These are phyloP conservation scores for Fukomys damarensis DNA, from an alignment of 2,113 vertebrate genomes.

Conservation along the genomic window DNA sequence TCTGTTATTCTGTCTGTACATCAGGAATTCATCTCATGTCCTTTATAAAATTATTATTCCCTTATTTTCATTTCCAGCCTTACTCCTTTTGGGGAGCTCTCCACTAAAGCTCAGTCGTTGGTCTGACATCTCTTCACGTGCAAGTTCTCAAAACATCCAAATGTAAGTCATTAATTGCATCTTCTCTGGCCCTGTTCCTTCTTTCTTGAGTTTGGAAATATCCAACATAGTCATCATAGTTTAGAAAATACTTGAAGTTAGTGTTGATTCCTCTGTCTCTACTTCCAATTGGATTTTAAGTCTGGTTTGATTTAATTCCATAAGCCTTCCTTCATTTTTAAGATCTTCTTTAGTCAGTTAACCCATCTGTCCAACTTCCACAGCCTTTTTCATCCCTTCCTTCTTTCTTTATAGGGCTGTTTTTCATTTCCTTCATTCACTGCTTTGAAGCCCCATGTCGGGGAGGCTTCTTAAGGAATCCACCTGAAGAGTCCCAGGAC, in stretches of 20 bases:
- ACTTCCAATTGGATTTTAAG: neutral
- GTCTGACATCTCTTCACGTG: neutral
- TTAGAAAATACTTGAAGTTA: neutral
- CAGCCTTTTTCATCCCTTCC: neutral
- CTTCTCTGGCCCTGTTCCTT: neutral
- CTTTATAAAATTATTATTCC: neutral
- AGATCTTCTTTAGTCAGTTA: neutral
- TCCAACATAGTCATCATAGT: neutral
- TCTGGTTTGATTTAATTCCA: constrained; percentile 12
- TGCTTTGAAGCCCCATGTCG: neutral
- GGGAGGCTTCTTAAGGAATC: neutral
- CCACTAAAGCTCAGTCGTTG: neutral
- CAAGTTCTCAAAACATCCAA: neutral
- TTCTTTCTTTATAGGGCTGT: neutral
- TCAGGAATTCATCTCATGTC: neutral
- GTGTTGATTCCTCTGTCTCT: neutral
- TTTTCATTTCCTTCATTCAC: neutral
- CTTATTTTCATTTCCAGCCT: neutral
- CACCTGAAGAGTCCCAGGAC: neutral
- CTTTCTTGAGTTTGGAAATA: neutral
- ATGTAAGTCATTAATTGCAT: neutral
- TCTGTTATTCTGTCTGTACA: neutral
- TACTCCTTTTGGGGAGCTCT: neutral
- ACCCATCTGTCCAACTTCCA: neutral
- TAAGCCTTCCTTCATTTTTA: neutral